phyloP scores from a whole-genome alignment of 2,797 vertebrate species.

The Mus caroli region DNA sequence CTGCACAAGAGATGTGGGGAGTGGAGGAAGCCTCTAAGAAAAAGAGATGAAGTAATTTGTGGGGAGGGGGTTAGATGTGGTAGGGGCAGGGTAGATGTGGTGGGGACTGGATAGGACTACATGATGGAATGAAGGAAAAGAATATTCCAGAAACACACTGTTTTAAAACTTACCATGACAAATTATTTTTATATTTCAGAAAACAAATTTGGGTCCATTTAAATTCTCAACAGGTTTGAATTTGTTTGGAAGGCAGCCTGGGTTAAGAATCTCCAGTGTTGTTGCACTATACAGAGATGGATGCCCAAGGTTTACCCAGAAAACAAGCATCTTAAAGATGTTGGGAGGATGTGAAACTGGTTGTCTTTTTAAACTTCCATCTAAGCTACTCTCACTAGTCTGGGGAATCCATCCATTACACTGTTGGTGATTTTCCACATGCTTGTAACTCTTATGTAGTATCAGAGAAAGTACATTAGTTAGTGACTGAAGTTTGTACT shows the following conservation, averaged over 20 bases:
- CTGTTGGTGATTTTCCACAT: not conserved
- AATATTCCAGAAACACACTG: not conserved
- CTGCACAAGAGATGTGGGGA: not conserved
- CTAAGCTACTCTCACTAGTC: not conserved
- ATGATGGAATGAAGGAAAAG: not conserved
- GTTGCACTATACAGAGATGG: not conserved
- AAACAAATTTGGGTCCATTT: not conserved
- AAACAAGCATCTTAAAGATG: not conserved
- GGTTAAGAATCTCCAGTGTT: not conserved
- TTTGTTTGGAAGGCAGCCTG: not conserved
- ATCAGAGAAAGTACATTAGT: not conserved
- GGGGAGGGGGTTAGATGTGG: not conserved
- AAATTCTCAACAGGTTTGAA: not conserved
- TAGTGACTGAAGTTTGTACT: not conserved
- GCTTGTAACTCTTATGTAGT: not conserved
- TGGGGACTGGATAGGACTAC: not conserved
- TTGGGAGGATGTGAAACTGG: not conserved
- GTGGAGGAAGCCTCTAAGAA: not conserved
- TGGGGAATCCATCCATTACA: not conserved
- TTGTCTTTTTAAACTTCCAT: not conserved
- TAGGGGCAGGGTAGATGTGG: not conserved
- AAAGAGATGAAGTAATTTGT: constrained; percentile 29
- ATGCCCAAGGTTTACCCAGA: not conserved
- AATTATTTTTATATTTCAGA: not conserved
- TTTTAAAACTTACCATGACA: not conserved